These are phyloP conservation scores for Microcebus murinus DNA, from an alignment of 2,113 vertebrate species.

Conservation along the genomic window DNA sequence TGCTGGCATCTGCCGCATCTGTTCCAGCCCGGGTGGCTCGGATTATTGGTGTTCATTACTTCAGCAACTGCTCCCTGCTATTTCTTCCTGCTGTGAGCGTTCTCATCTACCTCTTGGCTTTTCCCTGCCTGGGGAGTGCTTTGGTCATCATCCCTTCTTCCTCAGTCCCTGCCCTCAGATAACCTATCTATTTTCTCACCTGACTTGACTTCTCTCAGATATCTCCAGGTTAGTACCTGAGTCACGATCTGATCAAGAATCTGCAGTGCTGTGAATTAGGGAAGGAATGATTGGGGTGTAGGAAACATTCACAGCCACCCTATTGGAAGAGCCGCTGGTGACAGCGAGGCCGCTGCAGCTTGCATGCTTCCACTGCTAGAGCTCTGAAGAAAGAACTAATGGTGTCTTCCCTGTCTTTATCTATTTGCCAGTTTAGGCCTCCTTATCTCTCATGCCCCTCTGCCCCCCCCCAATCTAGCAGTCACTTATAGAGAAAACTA, in stretches of 20 bases:
- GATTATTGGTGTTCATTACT: neutral
- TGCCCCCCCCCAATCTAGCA: neutral
- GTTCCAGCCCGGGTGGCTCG: neutral
- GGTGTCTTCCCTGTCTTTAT: neutral
- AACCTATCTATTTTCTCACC: neutral
- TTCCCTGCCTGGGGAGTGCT: neutral
- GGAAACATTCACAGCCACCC: neutral
- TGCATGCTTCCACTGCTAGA: fast-evolving
- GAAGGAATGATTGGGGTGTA: neutral
- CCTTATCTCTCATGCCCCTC: neutral
- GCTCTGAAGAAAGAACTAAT: neutral
- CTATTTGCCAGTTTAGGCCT: neutral
- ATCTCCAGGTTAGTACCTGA: neutral
- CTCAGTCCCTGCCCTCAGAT: neutral
- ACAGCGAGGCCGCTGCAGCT: neutral
- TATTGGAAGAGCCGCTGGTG: neutral
- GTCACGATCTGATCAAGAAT: neutral
- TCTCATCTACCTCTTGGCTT: neutral
- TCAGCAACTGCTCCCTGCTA: neutral
- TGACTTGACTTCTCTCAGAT: neutral
- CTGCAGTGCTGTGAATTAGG: neutral
- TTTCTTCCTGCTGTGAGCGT: neutral
- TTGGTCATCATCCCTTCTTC: neutral
- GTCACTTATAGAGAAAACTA: neutral
- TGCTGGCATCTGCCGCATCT: fast-evolving